A percentile compares a stretch with the other conserved stretches of the same genome.
These are phyloP conservation scores for Macrophya annulata DNA, from an alignment of 2,888 invertebrate genomes.

Conservation along the genomic window DNA sequence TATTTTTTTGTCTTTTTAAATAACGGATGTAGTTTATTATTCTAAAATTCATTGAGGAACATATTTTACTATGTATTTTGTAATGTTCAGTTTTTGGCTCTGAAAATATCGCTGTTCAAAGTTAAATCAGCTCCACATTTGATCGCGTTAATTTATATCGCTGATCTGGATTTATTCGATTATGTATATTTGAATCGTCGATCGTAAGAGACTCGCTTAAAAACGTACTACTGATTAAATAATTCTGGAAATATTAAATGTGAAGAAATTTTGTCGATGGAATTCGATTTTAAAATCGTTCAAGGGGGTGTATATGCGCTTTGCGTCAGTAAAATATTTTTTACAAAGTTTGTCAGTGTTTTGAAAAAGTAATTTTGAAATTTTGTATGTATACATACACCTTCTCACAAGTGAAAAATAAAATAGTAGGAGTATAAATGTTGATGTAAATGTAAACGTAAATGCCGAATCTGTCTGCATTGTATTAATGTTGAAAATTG, in stretches of 20 bases:
- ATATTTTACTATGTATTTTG: neutral
- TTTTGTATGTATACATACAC: neutral
- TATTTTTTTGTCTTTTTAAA: neutral
- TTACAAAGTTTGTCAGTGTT: neutral
- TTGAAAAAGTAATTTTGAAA: neutral
- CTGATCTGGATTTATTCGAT: neutral
- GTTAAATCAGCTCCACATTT: neutral
- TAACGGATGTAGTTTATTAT: too few relatives aligned
- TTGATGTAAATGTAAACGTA: conserved; percentile 15
- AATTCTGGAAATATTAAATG: neutral
- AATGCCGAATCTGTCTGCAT: conserved; percentile 9
- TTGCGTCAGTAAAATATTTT: too few relatives aligned
- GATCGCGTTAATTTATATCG: neutral
- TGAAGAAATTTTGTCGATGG: neutral
- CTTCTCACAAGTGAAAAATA: neutral
- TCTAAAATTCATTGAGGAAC: neutral
- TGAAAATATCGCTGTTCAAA: neutral
- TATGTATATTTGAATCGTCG: neutral
- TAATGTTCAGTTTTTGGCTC: neutral
- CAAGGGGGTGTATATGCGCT: neutral
- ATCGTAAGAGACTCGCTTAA: neutral
- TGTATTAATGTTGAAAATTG: neutral
- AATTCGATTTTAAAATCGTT: neutral
- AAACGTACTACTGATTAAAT: neutral
- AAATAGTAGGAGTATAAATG: conserved; percentile 3